Evolutionary conservation across 1,140 invertebrate species (phyloP).

Genomic region (Drosophila lini): DNA sequence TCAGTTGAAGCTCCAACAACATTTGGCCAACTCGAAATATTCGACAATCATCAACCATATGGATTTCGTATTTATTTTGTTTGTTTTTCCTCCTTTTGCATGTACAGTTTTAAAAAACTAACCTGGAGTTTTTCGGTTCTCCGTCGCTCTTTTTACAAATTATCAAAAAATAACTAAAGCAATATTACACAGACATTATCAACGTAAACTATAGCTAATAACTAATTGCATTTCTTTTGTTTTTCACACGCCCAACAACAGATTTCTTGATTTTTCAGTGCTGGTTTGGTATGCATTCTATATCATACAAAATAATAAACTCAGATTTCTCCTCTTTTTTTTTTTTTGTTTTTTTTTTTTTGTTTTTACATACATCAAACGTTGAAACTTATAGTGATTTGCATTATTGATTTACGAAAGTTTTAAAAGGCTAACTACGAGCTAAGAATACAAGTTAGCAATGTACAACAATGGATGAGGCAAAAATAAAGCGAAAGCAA

Average conservation of each 20-base stretch:
- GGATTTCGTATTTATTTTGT: slow-evolving; percentile 17
- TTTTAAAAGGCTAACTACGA: slow-evolving; percentile 35
- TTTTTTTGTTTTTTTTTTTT: neutral
- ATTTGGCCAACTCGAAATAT: slow-evolving; percentile 25
- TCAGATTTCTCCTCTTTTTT: slow-evolving; percentile 13
- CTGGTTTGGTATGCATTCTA: slow-evolving; percentile 8
- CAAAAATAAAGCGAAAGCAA: neutral
- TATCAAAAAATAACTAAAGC: slow-evolving; percentile 73
- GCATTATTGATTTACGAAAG: slow-evolving; percentile 16
- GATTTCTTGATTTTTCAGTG: slow-evolving; percentile 6
- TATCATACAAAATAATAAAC: slow-evolving; percentile 35
- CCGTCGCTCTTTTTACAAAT: slow-evolving; percentile 63
- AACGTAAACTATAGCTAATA: slow-evolving; percentile 61
- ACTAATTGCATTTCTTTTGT: slow-evolving; percentile 56
- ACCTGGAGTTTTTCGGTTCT: slow-evolving; percentile 37
- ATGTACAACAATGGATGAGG: slow-evolving; percentile 27
- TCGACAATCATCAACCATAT: slow-evolving; percentile 39
- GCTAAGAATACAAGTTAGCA: slow-evolving; percentile 42
- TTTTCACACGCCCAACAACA: slow-evolving; percentile 6
- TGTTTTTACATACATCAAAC: slow-evolving; percentile 23
- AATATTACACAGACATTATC: slow-evolving; percentile 58
- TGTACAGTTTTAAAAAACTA: slow-evolving; percentile 73
- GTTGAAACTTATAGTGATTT: slow-evolving; percentile 20
- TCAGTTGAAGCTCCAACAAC: slow-evolving; percentile 44
- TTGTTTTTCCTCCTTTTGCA: slow-evolving; percentile 21